Base-by-base conservation (phyloP, 2,113 vertebrate genomes). In the Phyllostomus hastatus region DNA sequence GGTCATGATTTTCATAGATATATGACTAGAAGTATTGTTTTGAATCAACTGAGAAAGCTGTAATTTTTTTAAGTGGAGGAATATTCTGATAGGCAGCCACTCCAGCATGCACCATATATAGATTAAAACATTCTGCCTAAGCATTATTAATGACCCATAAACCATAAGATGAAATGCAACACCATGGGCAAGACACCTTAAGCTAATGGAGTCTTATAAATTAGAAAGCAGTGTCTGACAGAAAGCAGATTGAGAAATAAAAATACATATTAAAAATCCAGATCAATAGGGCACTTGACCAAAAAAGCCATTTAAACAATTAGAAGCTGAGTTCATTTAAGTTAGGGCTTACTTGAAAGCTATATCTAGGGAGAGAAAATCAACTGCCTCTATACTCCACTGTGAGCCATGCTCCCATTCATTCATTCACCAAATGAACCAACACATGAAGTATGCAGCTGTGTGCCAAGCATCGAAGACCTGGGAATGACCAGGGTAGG, bases 261-360 rank as follows among this genome's bases (percentile, higher is more conserved):
- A 96, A 96, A 88, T 83, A 75, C 20, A 28, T 70, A 90, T 70
- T 87, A 87, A 90, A 94, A 96, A 89, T 67, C 17, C 80, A 94
- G 70, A 85, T 81, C 59, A 69, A 95, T 90, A 0, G 4, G 66
- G 88, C 70, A 90, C 11, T 35, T 72, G 46, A 91, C 41, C 59
- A 95, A 95, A 95, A 90, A 72, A 64, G 41, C 28, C 78, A 93
- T 79, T 88, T 95, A 91, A 92, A 92, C 17, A 90, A 90, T 81
- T 80, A 86, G 93, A 96, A 79, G 43, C 31, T 83, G 35, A 91
- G n/a, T 91, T 91, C 64, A 48, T 35, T 66, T 85, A 85, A 93
- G 31, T 76, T 67, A 48, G 46, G 19, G 22, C 19, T 95, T 78
- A 41, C 52, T 69, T 85, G 72, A 88, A 88, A 88, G 90, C 57